phyloP scores from a whole-genome alignment of 2,888 invertebrate genomes.

The Ethmia dodecea region DNA sequence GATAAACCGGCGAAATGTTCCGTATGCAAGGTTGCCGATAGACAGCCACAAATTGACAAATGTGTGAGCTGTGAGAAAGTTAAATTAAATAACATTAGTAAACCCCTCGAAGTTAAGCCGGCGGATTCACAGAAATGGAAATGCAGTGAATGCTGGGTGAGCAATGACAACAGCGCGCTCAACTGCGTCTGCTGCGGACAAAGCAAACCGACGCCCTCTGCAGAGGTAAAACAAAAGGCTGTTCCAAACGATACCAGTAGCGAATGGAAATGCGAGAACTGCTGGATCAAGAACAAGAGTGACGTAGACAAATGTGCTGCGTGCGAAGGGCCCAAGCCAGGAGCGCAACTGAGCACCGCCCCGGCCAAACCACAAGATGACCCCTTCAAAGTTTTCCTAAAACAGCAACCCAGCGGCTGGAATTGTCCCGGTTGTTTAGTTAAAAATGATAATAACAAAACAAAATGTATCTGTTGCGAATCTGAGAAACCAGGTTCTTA shows the following conservation, averaged over 20 bases:
- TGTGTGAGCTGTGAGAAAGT: slow-evolving; percentile 36
- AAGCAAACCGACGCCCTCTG: slow-evolving; percentile 23
- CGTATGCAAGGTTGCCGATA: slow-evolving; percentile 32
- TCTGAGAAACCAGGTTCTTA: slow-evolving; percentile 27
- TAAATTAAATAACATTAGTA: slow-evolving; percentile 18
- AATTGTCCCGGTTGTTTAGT: slow-evolving; percentile 54
- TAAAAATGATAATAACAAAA: slow-evolving; percentile 38
- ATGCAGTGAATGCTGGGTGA: slow-evolving; percentile 43
- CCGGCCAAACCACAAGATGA: slow-evolving; percentile 18
- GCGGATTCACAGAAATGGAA: slow-evolving; percentile 38
- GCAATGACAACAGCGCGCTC: slow-evolving; percentile 29
- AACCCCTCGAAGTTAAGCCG: slow-evolving; percentile 13
- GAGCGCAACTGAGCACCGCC: slow-evolving; percentile 15
- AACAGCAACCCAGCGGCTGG: slow-evolving; percentile 46
- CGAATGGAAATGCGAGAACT: slow-evolving; percentile 43
- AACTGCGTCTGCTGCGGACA: slow-evolving; percentile 42
- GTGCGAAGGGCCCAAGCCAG: slow-evolving; percentile 36
- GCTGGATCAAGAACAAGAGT: slow-evolving; percentile 43
- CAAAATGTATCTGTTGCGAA: slow-evolving; percentile 52
- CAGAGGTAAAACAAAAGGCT: background rate
- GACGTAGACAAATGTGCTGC: slow-evolving; percentile 39
- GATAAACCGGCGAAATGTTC: slow-evolving; percentile 26
- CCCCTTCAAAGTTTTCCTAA: slow-evolving; percentile 28
- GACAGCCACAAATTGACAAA: slow-evolving; percentile 26
- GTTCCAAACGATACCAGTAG: slow-evolving; percentile 6